Conservation (phyloP, 2,113 vertebrate genomes). For the Cepphus grylle region DNA sequence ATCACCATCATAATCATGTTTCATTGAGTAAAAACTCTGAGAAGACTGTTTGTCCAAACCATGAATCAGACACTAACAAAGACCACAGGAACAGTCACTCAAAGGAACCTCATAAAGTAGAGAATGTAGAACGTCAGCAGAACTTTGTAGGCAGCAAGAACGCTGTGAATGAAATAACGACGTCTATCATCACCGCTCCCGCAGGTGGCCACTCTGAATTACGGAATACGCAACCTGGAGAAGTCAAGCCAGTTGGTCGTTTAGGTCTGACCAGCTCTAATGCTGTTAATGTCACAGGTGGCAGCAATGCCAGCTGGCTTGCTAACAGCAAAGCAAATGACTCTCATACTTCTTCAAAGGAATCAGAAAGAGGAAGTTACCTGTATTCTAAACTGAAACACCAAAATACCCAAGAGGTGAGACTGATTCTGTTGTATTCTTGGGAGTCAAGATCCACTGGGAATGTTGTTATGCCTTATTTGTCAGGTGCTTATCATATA, state of each 20-base stretch:
- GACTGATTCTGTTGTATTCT: neutral
- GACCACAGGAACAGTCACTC: slow-evolving; percentile 41
- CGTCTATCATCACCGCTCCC: neutral
- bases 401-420: slow-evolving; percentile 73
- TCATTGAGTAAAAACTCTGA: slow-evolving; percentile 34
- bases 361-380: slow-evolving; percentile 51
- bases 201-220: slow-evolving; percentile 44
- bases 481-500: neutral
- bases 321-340: slow-evolving; percentile 41
- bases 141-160: slow-evolving; percentile 68
- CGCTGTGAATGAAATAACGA: slow-evolving; percentile 24
- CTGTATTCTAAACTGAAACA: slow-evolving; percentile 65
- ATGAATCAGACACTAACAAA: slow-evolving; percentile 45
- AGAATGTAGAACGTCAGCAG: slow-evolving; percentile 50
- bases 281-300: slow-evolving; percentile 19
- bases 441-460: neutral
- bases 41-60: slow-evolving; percentile 59
- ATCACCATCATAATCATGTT: slow-evolving; percentile 36
- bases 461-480: neutral
- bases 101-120: slow-evolving; percentile 63
- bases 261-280: slow-evolving; percentile 13
- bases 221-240: slow-evolving; percentile 47
- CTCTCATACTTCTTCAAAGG: slow-evolving; percentile 21
- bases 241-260: neutral
- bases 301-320: slow-evolving; percentile 6